Percentiles rank a stretch among this genome's conserved stretches.
Evolutionary conservation across 2,888 invertebrate genomes (phyloP).

Genomic region (Archips crataeganus): DNA sequence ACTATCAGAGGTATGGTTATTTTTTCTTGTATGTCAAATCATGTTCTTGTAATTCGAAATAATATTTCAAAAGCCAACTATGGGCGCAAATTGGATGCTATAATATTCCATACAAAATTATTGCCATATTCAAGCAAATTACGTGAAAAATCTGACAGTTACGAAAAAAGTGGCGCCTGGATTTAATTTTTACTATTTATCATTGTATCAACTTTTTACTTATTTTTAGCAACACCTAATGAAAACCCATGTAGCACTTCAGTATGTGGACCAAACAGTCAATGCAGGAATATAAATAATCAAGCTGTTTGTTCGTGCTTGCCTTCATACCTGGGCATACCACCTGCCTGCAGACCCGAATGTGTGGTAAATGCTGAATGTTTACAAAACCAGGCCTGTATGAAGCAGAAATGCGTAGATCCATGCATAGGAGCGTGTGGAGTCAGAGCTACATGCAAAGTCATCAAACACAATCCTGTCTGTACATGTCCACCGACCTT

Average conservation of each 20-base stretch:
- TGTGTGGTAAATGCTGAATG: constrained; percentile 91
- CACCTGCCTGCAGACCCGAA: constrained; percentile 91
- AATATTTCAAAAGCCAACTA: background rate
- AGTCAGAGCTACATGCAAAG: constrained; percentile 86
- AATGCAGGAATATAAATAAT: constrained; percentile 87
- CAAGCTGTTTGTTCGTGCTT: constrained; percentile 91
- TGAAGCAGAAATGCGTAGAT: constrained; percentile 89
- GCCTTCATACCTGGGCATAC: constrained; percentile 89
- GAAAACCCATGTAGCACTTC: constrained; percentile 89
- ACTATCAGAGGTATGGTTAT: constrained; percentile 83
- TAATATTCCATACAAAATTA: background rate
- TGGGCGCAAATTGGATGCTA: background rate
- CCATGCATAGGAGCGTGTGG: constrained; percentile 91
- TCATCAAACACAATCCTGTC: constrained; percentile 90
- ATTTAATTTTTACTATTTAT: background rate
- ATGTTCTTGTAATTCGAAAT: background rate
- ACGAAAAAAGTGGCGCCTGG: too few relatives aligned
- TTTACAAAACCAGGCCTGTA: constrained; percentile 88
- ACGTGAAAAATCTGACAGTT: too few relatives aligned
- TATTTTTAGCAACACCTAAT: constrained; percentile 57
- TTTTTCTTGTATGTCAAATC: background rate
- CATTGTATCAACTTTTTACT: background rate
- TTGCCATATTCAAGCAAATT: too few relatives aligned
- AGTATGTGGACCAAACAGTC: constrained; percentile 90
- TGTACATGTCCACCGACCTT: constrained; percentile 89